Evolutionary conservation across 1,140 invertebrate genomes (phyloP).

Genomic region (Caligus rogercresseyi): DNA sequence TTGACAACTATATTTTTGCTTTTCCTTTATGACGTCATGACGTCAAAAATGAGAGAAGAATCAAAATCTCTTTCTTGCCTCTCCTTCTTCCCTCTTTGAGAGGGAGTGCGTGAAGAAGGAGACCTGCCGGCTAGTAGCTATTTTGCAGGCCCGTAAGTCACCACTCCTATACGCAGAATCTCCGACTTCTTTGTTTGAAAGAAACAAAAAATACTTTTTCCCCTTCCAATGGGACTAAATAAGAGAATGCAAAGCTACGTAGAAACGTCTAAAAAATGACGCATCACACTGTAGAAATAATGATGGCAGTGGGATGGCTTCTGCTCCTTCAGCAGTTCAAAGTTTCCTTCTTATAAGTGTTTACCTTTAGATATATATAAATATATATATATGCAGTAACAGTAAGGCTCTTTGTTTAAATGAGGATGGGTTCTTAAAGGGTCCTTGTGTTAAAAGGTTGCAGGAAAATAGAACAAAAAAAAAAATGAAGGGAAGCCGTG

Average conservation of each 20-base stretch:
- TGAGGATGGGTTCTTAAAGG: too few relatives aligned
- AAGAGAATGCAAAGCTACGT: background rate
- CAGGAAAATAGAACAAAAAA: too few relatives aligned
- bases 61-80: background rate
- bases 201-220: background rate
- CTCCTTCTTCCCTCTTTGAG: background rate
- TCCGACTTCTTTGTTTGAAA: background rate
- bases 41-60: background rate
- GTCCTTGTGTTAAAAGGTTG: too few relatives aligned
- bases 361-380: too few relatives aligned
- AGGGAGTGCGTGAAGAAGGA: background rate
- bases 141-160: background rate
- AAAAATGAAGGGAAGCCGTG: too few relatives aligned
- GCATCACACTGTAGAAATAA: too few relatives aligned
- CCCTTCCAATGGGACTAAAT: too few relatives aligned
- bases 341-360: too few relatives aligned
- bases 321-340: too few relatives aligned
- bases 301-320: too few relatives aligned
- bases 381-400: too few relatives aligned
- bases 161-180: background rate
- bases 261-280: background rate
- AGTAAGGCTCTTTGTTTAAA: too few relatives aligned
- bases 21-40: background rate
- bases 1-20: background rate
- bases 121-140: background rate